Conservation (phyloP, 2,797 vertebrate genomes). For the Myotis pilosus region DNA sequence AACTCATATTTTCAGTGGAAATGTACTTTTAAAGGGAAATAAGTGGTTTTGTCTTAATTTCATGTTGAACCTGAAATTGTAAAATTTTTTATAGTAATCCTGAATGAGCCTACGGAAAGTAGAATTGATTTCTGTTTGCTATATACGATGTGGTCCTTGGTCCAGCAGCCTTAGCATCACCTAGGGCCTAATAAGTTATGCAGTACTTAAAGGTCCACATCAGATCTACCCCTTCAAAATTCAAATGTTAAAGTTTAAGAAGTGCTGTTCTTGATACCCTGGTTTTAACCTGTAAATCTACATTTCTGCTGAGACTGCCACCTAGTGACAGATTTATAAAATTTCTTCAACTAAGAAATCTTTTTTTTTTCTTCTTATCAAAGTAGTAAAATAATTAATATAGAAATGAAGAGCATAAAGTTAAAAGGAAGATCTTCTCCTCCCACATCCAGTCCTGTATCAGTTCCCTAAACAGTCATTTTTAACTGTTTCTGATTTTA, state of each 20-base stretch:
- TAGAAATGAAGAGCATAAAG: background rate
- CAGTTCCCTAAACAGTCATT: background rate
- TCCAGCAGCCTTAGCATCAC: background rate
- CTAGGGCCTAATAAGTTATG: background rate
- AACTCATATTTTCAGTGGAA: background rate
- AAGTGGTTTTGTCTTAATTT: conserved; percentile 21
- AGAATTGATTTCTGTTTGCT: background rate
- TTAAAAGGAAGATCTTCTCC: background rate
- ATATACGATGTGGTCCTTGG: background rate
- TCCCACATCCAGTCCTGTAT: background rate
- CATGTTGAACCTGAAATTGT: background rate
- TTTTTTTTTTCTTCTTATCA: background rate
- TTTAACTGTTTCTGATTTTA: conserved; percentile 4
- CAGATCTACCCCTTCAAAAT: background rate
- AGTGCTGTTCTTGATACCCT: background rate
- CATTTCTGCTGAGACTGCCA: conserved; percentile 25
- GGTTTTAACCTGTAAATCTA: background rate
- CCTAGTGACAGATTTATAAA: conserved; percentile 26
- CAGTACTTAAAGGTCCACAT: background rate
- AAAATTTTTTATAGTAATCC: background rate
- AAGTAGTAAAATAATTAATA: background rate
- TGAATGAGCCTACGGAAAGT: background rate
- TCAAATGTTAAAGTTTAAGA: background rate
- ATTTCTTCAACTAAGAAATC: background rate
- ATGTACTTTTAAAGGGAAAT: background rate